Percentiles rank a stretch among this genome's conserved stretches.
Conservation (phyloP, 2,888 invertebrate species). For the Pachydiplax longipennis region DNA sequence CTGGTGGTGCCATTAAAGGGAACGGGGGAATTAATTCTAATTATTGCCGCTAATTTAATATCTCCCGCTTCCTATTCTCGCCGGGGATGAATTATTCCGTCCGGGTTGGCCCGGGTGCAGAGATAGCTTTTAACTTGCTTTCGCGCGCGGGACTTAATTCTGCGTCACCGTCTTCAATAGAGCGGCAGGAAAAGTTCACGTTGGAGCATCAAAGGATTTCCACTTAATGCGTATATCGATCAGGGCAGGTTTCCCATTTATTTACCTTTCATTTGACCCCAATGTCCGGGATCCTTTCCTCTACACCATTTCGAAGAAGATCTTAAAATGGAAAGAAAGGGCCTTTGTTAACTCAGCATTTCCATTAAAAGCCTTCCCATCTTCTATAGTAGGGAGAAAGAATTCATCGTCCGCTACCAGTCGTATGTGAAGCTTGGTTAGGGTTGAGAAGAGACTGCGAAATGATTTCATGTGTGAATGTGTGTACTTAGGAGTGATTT, state of each 20-base stretch:
- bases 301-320: background rate
- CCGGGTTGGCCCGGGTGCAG: too few species aligned
- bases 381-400: background rate
- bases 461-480: background rate
- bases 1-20: background rate
- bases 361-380: too few species aligned
- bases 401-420: background rate
- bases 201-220: background rate
- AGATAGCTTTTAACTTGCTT: background rate
- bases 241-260: background rate
- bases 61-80: background rate
- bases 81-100: background rate
- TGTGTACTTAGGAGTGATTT: background rate
- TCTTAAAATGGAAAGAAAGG: background rate
- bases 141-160: background rate
- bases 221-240: background rate
- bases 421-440: background rate
- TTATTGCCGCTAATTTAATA: slow-evolving; percentile 28
- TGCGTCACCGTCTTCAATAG: background rate
- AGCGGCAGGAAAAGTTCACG: background rate
- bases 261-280: background rate
- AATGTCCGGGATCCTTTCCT: background rate
- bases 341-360: background rate
- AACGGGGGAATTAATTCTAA: slow-evolving; percentile 18
- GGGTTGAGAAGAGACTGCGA: background rate